Evolutionary conservation across 2,113 vertebrate species (phyloP).

Genomic region (Genyomyrus donnyi): DNA sequence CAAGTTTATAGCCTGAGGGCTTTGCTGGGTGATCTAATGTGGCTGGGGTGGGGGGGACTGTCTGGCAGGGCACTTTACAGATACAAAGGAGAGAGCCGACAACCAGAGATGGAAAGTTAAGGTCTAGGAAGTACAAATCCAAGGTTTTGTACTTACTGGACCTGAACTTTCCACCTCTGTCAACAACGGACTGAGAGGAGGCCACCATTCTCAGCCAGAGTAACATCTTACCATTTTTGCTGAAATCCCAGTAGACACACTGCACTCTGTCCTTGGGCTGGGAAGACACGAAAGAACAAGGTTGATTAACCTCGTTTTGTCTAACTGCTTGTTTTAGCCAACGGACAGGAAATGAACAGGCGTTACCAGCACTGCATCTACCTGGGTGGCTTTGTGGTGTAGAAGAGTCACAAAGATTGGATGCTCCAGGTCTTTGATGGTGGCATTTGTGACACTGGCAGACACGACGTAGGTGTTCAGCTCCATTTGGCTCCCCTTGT

Average conservation of each 20-base stretch:
- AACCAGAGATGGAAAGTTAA: background rate
- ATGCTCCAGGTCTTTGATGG: conserved; percentile 63
- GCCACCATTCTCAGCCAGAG: background rate
- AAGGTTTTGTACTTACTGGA: background rate
- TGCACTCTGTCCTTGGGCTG: conserved; percentile 55
- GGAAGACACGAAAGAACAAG: conserved; percentile 30
- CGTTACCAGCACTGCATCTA: conserved; percentile 37
- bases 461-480: conserved; percentile 78
- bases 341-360: background rate
- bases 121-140: background rate
- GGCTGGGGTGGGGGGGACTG: background rate
- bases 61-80: no score
- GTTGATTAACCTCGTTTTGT: background rate
- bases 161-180: background rate
- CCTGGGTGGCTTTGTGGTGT: conserved; percentile 59
- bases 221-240: conserved; percentile 56
- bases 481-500: conserved; percentile 16
- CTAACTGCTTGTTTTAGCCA: background rate
- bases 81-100: background rate
- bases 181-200: background rate
- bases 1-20: background rate
- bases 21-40: background rate
- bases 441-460: conserved; percentile 69
- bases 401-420: conserved; percentile 65
- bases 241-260: conserved; percentile 82